A percentile compares a stretch with the other conserved stretches of the same genome.
Conservation (phyloP, 2,797 vertebrate genomes). For the Denticeps clupeoides region DNA sequence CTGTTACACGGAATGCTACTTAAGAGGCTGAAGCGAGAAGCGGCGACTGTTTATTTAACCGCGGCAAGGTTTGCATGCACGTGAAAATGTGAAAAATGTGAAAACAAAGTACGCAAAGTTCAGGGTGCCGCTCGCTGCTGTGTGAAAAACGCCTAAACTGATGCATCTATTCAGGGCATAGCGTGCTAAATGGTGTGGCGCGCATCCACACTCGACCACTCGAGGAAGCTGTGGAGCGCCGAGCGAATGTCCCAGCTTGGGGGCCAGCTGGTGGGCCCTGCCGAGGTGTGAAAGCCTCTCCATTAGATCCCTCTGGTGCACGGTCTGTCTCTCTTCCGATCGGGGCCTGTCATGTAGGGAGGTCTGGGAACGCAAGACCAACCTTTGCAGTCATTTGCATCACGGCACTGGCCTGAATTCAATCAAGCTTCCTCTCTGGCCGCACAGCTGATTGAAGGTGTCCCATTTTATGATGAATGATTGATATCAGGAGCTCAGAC, state of each 20-base stretch:
- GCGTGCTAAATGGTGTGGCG: too few species aligned
- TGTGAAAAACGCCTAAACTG: too few species aligned
- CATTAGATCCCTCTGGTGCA: constrained; percentile 20
- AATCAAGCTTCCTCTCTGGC: too few species aligned
- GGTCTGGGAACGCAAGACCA: neutral
- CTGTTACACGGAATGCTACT: constrained; percentile 44
- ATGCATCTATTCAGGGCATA: too few species aligned
- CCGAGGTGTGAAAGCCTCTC: constrained; percentile 16
- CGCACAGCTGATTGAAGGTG: too few species aligned
- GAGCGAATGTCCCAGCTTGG: neutral
- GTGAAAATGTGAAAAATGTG: constrained; percentile 39
- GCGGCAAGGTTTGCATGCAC: too few species aligned
- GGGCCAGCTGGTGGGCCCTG: neutral
- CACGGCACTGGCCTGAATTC: too few species aligned
- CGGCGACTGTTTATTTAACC: too few species aligned
- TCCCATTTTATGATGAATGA: too few species aligned
- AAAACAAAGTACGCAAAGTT: constrained; percentile 18
- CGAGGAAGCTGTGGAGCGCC: neutral
- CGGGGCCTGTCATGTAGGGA: constrained; percentile 3
- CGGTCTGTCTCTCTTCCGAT: constrained; percentile 16
- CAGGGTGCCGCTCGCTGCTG: too few species aligned
- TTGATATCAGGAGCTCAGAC: too few species aligned
- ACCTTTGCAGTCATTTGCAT: neutral
- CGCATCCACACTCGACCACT: too few species aligned
- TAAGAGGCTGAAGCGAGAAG: constrained; percentile 39